Evolutionary conservation across 2,888 invertebrate genomes (phyloP), one percentile per base, ranked within the genome.

Genomic region (Chloroclystis v-ata): DNA sequence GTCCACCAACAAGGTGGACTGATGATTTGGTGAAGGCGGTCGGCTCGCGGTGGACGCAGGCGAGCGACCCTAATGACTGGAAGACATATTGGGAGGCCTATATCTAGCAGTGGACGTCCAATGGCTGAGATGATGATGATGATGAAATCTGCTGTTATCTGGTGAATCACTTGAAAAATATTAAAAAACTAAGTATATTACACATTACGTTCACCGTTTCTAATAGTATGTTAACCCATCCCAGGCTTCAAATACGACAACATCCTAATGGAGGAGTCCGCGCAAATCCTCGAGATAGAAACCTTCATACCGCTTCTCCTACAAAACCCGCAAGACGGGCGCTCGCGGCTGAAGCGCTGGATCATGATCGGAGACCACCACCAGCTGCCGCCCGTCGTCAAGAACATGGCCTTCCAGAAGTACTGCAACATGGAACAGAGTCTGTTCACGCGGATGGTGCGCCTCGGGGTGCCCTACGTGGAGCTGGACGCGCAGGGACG

Each of bases 291-390:
- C 29, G 99, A 99, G 85, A 99, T 99, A 52, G 99, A 99, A 83
- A 99, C 99, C 0, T 99, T 99, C 78, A 99, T 99, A 63, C 99
- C 99, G 0, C 89, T 99, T 9, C 89, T 99, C 1, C 90, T 99
- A n/a, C 99, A 99, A 88, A 99, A 99, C 82, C 98, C 99, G 0
- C 93, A 98, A 75, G 98, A 99, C 74, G 98, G 98, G 0, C 94
- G 93, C 60, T 98, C 97, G 71, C 91, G 99, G 0, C 88, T 99
- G 49, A 99, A 99, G 81, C 91, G 99, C 10, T 99, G 99, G 99
- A 98, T 99, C 63, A 99, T 99, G 99, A 99, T 99, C 67, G 99
- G 99, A 0, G 99, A 96, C 84, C 99, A 99, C 81, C 98, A 99
- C 82, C 99, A 99, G 82, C 88, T 99, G 61, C 99, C 99, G 0